Evolutionary conservation across 2,113 vertebrate species (phyloP).

Genomic region (Pantherophis guttatus): DNA sequence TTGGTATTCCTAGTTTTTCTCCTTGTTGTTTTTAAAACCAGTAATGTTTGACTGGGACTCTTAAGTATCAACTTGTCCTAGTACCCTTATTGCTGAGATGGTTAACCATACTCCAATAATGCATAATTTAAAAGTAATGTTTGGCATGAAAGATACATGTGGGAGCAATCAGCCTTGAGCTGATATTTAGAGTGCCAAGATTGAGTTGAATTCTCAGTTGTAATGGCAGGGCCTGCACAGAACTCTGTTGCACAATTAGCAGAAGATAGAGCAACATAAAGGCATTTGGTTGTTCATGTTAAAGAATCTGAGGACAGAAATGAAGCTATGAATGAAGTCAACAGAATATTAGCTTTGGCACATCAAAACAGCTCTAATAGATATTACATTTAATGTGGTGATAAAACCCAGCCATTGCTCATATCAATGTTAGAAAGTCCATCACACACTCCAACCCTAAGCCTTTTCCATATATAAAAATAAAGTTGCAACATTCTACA

Average conservation of each 20-base stretch:
- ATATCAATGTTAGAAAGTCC: background rate
- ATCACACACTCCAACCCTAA: background rate
- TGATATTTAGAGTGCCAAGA: background rate
- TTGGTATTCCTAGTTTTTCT: background rate
- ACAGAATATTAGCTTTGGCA: background rate
- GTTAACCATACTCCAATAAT: background rate
- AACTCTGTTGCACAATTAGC: background rate
- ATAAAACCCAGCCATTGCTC: background rate
- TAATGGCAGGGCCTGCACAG: background rate
- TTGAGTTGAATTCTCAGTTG: background rate
- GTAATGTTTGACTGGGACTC: background rate
- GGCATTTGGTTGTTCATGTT: background rate
- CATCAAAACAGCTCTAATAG: background rate
- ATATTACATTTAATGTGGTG: background rate
- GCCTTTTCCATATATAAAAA: background rate
- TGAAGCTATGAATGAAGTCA: background rate
- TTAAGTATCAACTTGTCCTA: background rate
- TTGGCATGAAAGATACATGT: background rate
- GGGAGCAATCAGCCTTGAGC: background rate
- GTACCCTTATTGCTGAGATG: background rate
- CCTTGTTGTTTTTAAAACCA: background rate
- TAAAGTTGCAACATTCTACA: background rate
- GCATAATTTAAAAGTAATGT: background rate
- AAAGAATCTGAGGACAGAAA: background rate
- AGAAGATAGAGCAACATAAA: background rate